Percentiles rank a stretch among this genome's conserved stretches.
These are phyloP conservation scores for Lacanobia wlatinum DNA, from an alignment of 2,888 invertebrate species.

Conservation along the genomic window DNA sequence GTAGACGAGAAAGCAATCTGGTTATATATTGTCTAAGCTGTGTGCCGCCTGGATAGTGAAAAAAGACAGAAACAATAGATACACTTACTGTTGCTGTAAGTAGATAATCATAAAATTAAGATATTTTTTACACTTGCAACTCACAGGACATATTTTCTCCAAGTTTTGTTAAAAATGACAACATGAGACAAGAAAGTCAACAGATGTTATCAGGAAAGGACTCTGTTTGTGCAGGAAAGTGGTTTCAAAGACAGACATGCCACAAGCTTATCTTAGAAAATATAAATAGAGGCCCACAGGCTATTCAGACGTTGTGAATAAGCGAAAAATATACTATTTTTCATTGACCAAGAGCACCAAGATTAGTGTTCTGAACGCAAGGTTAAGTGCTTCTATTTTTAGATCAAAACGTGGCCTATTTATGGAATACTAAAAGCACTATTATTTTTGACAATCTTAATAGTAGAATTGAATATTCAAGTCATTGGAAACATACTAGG, in stretches of 20 bases:
- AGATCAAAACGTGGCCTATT: not conserved
- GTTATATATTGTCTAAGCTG: not conserved
- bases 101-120: not conserved
- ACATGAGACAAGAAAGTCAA: conserved; percentile 48
- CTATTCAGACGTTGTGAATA: conserved; percentile 63
- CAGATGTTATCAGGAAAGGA: conserved; percentile 62
- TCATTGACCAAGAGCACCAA: conserved; percentile 46
- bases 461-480: not conserved
- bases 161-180: conserved; percentile 43
- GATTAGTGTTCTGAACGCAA: conserved; percentile 19
- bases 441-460: not conserved
- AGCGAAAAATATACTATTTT: conserved; percentile 57
- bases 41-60: not conserved
- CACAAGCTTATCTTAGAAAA: conserved; percentile 68
- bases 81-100: not conserved
- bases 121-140: not conserved
- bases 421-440: conserved; percentile 5
- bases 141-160: not conserved
- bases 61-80: not conserved
- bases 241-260: conserved; percentile 53
- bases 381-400: conserved; percentile 31
- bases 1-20: not conserved
- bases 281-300: conserved; percentile 63
- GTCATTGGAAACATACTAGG: not conserved
- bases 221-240: conserved; percentile 61